Percentiles rank a stretch among this genome's conserved stretches.
Evolutionary conservation across 2,888 invertebrate genomes (phyloP).

Genomic region (Agrenia bidenticulata): DNA sequence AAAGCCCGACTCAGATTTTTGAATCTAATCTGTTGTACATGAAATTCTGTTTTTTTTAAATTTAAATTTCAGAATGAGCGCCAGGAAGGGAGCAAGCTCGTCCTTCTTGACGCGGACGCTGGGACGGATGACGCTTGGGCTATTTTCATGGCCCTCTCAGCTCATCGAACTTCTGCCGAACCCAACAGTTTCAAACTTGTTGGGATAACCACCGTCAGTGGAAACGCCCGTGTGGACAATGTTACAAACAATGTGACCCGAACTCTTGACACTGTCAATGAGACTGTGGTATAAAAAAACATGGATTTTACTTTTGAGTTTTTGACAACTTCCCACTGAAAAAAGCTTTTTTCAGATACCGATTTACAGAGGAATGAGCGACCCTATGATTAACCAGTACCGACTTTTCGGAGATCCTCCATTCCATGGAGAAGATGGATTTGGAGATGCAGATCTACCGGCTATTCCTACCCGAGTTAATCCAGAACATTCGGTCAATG

Average conservation of each 20-base stretch:
- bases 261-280: slow-evolving; percentile 63
- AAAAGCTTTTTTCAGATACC: slow-evolving; percentile 54
- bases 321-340: slow-evolving; percentile 29
- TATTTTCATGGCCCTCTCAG: slow-evolving; percentile 60
- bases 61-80: too few species aligned
- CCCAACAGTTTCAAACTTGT: slow-evolving; percentile 62
- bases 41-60: too few species aligned
- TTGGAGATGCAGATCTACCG: slow-evolving; percentile 53
- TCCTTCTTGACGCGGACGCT: slow-evolving; percentile 66
- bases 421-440: slow-evolving; percentile 56
- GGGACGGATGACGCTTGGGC: slow-evolving; percentile 70
- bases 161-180: slow-evolving; percentile 55
- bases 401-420: slow-evolving; percentile 52
- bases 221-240: slow-evolving; percentile 71
- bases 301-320: neutral
- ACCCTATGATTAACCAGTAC: slow-evolving; percentile 31
- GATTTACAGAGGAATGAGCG: slow-evolving; percentile 46
- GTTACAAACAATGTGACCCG: slow-evolving; percentile 70
- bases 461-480: slow-evolving; percentile 51
- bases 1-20: too few species aligned
- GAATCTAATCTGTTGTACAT: too few species aligned
- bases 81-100: slow-evolving; percentile 11
- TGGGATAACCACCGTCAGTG: slow-evolving; percentile 72
- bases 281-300: slow-evolving; percentile 18
- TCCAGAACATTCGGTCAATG: slow-evolving; percentile 51